These are phyloP conservation scores for Myiothlypis chrysogaster DNA, from an alignment of 2,797 vertebrate species.

Conservation along the genomic window DNA sequence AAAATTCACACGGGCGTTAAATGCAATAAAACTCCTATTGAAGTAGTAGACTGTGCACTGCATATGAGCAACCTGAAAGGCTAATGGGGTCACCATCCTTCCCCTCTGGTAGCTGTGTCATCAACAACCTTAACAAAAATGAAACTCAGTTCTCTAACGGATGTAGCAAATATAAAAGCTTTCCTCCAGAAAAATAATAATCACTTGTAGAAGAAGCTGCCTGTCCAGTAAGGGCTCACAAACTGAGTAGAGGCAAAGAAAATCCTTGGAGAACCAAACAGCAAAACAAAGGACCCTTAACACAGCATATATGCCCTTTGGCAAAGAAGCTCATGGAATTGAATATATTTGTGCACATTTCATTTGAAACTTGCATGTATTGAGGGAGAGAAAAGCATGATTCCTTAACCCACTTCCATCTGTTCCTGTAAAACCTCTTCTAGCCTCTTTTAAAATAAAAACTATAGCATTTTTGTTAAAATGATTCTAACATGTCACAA, in stretches of 20 bases:
- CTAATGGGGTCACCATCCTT: background rate
- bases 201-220: background rate
- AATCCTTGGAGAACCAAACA: background rate
- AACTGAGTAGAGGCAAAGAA: background rate
- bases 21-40: background rate
- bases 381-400: background rate
- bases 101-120: background rate
- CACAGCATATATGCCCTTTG: background rate
- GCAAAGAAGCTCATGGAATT: background rate
- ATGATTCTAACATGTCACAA: background rate
- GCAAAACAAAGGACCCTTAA: background rate
- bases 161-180: background rate
- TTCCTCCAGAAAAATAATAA: background rate
- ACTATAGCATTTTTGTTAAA: background rate
- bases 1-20: background rate
- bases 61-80: conserved; percentile 26
- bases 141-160: background rate
- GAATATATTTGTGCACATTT: background rate
- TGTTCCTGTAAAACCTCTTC: background rate
- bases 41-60: background rate
- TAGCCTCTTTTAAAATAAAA: background rate
- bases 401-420: background rate
- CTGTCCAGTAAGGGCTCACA: background rate
- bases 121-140: background rate
- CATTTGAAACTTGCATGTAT: background rate